These are phyloP conservation scores for Ibycter americanus DNA, from an alignment of 2,797 vertebrate genomes.

Conservation along the genomic window DNA sequence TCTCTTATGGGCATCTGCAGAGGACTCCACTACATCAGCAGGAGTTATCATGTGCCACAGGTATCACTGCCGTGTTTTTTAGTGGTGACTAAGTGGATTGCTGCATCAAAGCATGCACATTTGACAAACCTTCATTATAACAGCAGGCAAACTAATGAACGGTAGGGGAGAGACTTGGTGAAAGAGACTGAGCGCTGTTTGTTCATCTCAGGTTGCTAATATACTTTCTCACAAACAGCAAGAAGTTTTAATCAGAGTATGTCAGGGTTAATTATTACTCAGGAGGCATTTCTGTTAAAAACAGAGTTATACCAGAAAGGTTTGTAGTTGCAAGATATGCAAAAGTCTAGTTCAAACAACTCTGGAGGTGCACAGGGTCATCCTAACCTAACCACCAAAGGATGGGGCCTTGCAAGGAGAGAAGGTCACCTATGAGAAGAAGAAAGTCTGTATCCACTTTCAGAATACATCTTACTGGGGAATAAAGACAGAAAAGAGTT, in stretches of 20 bases:
- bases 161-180: neutral
- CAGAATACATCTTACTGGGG: neutral
- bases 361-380: neutral
- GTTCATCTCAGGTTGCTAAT: neutral
- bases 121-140: neutral
- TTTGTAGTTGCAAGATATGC: neutral
- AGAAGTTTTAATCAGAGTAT: neutral
- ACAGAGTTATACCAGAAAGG: neutral
- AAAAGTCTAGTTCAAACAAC: neutral
- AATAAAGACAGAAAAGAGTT: neutral
- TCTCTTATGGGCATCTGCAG: too few species aligned
- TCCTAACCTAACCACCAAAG: neutral
- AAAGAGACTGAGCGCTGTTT: neutral
- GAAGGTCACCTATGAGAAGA: neutral
- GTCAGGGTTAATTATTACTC: neutral
- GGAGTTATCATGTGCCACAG: neutral
- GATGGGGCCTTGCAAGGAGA: neutral
- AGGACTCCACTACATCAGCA: too few species aligned
- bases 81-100: accelerated
- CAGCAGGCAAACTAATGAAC: neutral
- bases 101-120: neutral
- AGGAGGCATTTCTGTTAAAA: neutral
- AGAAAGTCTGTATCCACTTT: neutral
- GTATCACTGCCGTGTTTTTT: neutral
- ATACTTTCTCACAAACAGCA: neutral